Evolutionary conservation across 2,888 invertebrate genomes (phyloP), one percentile per base, ranked within the genome.

Genomic region (Agrochola lota): DNA sequence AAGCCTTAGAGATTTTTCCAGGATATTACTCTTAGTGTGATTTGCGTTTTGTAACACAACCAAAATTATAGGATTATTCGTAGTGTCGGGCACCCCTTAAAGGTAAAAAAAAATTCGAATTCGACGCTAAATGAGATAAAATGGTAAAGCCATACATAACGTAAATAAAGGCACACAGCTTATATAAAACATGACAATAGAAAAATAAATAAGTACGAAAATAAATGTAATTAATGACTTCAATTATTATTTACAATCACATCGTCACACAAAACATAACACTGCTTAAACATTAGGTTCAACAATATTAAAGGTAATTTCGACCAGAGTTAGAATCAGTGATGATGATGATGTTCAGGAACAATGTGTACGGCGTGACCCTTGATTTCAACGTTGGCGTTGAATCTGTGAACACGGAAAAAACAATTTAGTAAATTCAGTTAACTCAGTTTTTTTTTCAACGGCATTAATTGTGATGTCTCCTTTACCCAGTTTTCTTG

Each of bases 381-480:
- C 40, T 84, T 84, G 72, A 86, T 57, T 85, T 86, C 23, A 20
- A 90, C 90, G 26, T 88, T 81, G 20, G 93, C 93, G 80, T 94
- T 91, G 88, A 94, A 94, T 80, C 94, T 87, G 82, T 26, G 23
- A 52, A 52, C 20, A 52, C 2, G 20, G 52, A 77, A 69, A 49
- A 11, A 20, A 62, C 17, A 20, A 52, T 52, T 46, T 52, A 52
- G 20, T 20, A 52, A 52, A 52, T 52, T 52, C 52, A 52, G 52
- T 20, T 2, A 7, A 49, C 49, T 49, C 17, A 2, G 7, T 52
- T 52, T 20, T 52, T 49, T 20, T 20, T 20, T 20, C 7, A 52
- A 20, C 0, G 7, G 20, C 20, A 3, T 52, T 20, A 7, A 8
- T 52, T 20, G 52, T 52, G 52, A 20, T 52, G 20, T 20, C 52